Evolutionary conservation across 2,888 invertebrate genomes (phyloP), one percentile per base, ranked within the genome.

Genomic region (Aspidiotus rigidus): DNA sequence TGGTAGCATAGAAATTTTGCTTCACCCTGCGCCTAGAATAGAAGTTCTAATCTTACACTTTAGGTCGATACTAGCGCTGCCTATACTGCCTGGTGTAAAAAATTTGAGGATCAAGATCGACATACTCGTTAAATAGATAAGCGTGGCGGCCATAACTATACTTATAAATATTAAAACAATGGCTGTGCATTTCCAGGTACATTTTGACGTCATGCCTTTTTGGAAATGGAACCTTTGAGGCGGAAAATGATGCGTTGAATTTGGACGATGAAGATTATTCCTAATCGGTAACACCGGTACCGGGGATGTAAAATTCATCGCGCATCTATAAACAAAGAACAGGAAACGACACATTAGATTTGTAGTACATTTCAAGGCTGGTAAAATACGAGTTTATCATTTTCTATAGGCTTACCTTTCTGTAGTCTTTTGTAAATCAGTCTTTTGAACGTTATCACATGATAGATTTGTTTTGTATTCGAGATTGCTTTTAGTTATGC

Each of bases 151-250:
- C 75, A 94, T 83, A 76, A 90, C 84, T 75, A 90, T 85, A 75
- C 90, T 87, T 75, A 93, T 83, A 79, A 90, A 84, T 77, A 93
- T 88, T 78, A 92, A 88, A 74, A 89, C 86, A 77, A 95, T 89
- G 73, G 93, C 92, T 74, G 92, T 87, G 80, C 93, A 91, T 79
- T 90, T 90, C 91, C 94, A 94, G 73, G 91, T 90, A 81, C 95
- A 95, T 76, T 85, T 84, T 75, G 90, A 88, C 70, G 89, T 86
- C 75, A 91, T 82, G 75, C 89, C 90, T 83, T 92, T 91, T 78
- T 89, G 86, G 80, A 91, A 90, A 80, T 90, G 91, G 81, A 90
- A 90, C 76, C 90, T 84, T 74, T 88, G 87, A 39, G 84, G 81
- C 57, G 83, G 84, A 73, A 87, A 85, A 77, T 88, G 89, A 79